Evolutionary conservation across 2,797 vertebrate genomes (phyloP), one percentile per base, ranked within the genome.

Genomic region (Rhinogobio ventralis): DNA sequence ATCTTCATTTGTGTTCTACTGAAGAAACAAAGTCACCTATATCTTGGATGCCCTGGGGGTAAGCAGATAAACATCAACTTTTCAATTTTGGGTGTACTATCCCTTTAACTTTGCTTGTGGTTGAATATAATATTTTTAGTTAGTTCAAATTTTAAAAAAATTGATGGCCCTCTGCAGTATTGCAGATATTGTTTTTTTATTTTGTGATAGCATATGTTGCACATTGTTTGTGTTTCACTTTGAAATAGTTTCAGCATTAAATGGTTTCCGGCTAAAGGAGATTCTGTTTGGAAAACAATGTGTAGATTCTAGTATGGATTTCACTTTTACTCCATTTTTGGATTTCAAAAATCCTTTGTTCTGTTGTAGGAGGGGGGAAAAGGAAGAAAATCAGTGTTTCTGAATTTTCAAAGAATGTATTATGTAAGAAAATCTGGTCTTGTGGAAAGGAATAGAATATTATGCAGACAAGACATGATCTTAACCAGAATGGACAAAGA

Each of bases 371-470:
- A 14, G 14, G 28, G 33, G 49, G 30, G 25, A 4, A 13, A 13
- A 49, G 10, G 19, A 74, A 74, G 14, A 51, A 51, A n/a, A 30
- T 51, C 23, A 45, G 5, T 8, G 46, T 57, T 81, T 60, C 11
- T 9, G 36, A 46, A 25, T 81, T 14, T 75, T 53, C 11, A 8
- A 25, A 62, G 33, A 17, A 60, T 60, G 6, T 62, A n/a, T 45
- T 20, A 62, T 78, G 36, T 62, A 45, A 19, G 75, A 78, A 49
- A 55, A 82, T 51, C 25, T 49, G 39, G 60, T 73, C 17, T 25
- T 46, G 15, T 36, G 20, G 20, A 36, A 28, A 64, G 8, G 10
- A 66, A 53, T 77, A n/a, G 15, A n/a, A 69, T 53, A 7, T 81
- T 81, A 23, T 81, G 42, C 77, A 64, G 42, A 19, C 9, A 55